Evolutionary conservation across 1,140 invertebrate genomes (phyloP).

Genomic region (Heliconius hermathena): DNA sequence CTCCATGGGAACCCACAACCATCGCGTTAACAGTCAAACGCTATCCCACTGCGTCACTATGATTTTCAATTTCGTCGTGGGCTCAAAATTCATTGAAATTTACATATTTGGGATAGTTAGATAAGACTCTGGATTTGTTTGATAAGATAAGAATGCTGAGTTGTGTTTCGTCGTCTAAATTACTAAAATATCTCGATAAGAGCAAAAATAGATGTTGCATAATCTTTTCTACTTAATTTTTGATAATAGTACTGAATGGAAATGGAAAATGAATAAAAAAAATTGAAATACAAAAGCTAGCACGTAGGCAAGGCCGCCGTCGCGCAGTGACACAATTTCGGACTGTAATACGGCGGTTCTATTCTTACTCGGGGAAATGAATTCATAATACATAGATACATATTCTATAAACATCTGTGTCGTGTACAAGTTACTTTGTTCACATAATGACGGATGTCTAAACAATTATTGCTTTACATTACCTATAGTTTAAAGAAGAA

Average conservation of each 20-base stretch:
- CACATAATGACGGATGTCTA: neutral
- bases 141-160: neutral
- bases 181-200: neutral
- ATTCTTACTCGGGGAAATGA: too few relatives aligned
- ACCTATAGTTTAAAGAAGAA: neutral
- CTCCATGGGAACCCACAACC: too few relatives aligned
- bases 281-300: too few relatives aligned
- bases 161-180: neutral
- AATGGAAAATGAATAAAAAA: too few relatives aligned
- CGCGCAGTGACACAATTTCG: too few relatives aligned
- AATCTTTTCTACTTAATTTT: too few relatives aligned
- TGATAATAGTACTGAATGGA: too few relatives aligned
- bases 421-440: neutral
- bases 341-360: too few relatives aligned
- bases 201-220: neutral
- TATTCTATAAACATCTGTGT: neutral
- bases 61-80: too few relatives aligned
- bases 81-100: neutral
- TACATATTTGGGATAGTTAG: neutral
- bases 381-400: neutral
- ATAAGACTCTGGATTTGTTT: neutral
- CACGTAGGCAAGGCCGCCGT: too few relatives aligned
- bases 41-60: too few relatives aligned
- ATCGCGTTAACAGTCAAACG: too few relatives aligned
- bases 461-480: neutral